Evolutionary conservation across 2,888 invertebrate species (phyloP).

Genomic region (Spodoptera littoralis): DNA sequence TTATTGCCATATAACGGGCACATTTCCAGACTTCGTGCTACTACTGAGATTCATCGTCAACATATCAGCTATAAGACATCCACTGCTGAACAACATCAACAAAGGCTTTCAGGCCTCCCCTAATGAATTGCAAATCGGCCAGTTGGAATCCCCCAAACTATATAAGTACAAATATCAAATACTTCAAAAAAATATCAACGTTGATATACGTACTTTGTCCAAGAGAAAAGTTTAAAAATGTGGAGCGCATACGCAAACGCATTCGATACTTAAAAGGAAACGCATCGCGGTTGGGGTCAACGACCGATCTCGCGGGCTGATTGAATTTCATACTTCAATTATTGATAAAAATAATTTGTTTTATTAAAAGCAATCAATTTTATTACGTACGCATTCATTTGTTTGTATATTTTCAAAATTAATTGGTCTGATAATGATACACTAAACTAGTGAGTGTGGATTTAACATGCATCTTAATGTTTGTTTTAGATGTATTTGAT

Average conservation of each 20-base stretch:
- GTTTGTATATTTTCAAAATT: constrained; percentile 5
- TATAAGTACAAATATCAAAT: constrained; percentile 8
- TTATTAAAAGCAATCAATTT: constrained; percentile 52
- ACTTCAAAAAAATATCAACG: constrained; percentile 23
- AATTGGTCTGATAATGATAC: background rate
- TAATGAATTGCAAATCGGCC: too few relatives aligned
- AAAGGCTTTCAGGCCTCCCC: too few relatives aligned
- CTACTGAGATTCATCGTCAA: too few relatives aligned
- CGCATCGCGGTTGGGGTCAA: constrained; percentile 50
- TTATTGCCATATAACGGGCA: too few relatives aligned
- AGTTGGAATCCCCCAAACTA: too few relatives aligned
- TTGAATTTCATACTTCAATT: constrained; percentile 57
- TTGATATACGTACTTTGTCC: constrained; percentile 14
- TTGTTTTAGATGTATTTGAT: too few relatives aligned
- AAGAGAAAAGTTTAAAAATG: constrained; percentile 42
- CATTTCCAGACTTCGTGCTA: too few relatives aligned
- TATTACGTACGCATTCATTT: constrained; percentile 5
- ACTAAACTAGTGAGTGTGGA: background rate
- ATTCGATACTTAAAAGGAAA: constrained; percentile 37
- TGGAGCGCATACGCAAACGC: constrained; percentile 32
- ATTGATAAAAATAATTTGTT: constrained; percentile 55
- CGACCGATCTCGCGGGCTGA: constrained; percentile 48
- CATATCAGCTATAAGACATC: too few relatives aligned
- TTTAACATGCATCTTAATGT: background rate
- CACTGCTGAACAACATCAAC: too few relatives aligned